These are phyloP conservation scores for Phasia obesa DNA, from an alignment of 2,888 invertebrate species.

Conservation along the genomic window DNA sequence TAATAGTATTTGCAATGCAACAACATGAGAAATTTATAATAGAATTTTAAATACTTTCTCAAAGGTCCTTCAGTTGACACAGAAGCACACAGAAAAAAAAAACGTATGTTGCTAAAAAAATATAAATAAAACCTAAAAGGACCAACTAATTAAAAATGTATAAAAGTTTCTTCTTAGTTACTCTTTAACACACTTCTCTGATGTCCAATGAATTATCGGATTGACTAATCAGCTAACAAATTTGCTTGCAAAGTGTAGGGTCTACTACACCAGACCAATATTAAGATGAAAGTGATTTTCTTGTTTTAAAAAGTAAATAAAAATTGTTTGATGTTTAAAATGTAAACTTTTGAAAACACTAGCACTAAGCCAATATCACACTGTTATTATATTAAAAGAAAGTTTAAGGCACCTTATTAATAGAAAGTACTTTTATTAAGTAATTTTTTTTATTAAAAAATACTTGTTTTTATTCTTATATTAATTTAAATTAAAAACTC, in stretches of 20 bases:
- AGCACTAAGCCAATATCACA: too few relatives aligned
- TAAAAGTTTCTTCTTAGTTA: background rate
- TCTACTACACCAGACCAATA: too few relatives aligned
- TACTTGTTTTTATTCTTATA: background rate
- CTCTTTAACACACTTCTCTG: background rate
- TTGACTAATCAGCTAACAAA: background rate
- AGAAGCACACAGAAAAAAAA: background rate
- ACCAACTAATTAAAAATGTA: slow-evolving; percentile 39
- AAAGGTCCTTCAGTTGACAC: too few relatives aligned
- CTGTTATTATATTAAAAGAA: too few relatives aligned
- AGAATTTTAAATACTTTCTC: slow-evolving; percentile 34
- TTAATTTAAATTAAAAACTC: background rate
- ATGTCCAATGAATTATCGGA: background rate
- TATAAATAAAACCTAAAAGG: background rate
- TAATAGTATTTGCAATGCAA: slow-evolving; percentile 19
- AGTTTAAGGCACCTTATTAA: too few relatives aligned
- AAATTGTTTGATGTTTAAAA: too few relatives aligned
- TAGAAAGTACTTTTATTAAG: background rate
- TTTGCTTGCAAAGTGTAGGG: background rate
- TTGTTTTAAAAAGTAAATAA: too few relatives aligned
- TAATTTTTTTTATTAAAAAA: background rate
- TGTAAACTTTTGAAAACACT: too few relatives aligned
- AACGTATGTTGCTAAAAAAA: background rate
- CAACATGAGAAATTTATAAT: slow-evolving; percentile 34
- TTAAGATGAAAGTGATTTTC: too few relatives aligned